A percentile compares a stretch with the other conserved stretches of the same genome.
Conservation (phyloP, 2,113 vertebrate species). For the Phoxinus phoxinus region DNA sequence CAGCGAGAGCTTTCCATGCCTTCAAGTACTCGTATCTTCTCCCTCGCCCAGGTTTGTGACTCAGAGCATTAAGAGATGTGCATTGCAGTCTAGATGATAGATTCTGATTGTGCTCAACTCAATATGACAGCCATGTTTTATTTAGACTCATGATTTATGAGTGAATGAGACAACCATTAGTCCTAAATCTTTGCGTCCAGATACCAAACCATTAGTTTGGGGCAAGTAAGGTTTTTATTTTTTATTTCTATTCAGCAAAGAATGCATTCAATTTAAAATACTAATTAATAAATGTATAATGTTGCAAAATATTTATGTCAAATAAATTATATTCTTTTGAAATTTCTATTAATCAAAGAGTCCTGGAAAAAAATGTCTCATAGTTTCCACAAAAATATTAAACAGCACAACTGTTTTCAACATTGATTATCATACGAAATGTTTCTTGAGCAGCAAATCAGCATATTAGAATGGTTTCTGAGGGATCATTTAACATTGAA, state of each 20-base stretch:
- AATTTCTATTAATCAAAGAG: no score
- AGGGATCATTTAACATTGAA: no score
- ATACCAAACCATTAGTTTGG: neutral
- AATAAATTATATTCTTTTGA: no score
- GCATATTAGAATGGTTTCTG: no score
- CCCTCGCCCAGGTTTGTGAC: slow-evolving; percentile 88
- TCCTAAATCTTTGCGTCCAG: neutral
- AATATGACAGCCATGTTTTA: slow-evolving; percentile 1
- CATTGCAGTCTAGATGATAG: neutral
- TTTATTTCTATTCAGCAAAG: neutral
- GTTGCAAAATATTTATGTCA: no score
- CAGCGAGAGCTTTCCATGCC: slow-evolving; percentile 85
- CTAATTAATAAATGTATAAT: no score
- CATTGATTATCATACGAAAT: no score
- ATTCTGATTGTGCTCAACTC: neutral
- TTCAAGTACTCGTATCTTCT: slow-evolving; percentile 88
- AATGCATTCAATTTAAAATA: no score
- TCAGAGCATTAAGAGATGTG: neutral
- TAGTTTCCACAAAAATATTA: neutral
- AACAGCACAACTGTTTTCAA: no score
- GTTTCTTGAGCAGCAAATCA: no score
- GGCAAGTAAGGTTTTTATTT: neutral
- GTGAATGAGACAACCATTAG: neutral
- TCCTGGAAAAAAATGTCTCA: no score
- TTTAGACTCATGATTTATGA: slow-evolving; percentile 8